A percentile compares a stretch with the other conserved stretches of the same genome.
These are phyloP conservation scores for Butorides virescens DNA, from an alignment of 2,113 vertebrate genomes.

Conservation along the genomic window DNA sequence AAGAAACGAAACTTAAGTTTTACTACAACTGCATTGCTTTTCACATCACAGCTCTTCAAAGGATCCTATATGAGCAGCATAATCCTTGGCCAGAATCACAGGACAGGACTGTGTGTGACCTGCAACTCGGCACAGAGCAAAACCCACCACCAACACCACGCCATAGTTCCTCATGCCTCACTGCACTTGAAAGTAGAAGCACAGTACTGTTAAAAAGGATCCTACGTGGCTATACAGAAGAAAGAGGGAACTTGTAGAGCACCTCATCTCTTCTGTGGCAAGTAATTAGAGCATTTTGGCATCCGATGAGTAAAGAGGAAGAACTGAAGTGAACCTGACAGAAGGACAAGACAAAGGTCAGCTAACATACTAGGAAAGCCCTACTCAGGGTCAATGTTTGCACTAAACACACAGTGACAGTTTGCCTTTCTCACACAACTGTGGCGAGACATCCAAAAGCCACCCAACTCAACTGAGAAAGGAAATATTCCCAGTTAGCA, in stretches of 20 bases:
- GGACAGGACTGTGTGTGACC: neutral
- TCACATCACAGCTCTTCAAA: neutral
- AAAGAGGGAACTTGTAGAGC: neutral
- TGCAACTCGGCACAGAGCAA: neutral
- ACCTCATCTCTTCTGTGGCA: neutral
- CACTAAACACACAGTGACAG: neutral
- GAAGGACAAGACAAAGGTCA: neutral
- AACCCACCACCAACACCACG: fast-evolving
- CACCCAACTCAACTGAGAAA: neutral
- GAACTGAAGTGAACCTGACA: neutral
- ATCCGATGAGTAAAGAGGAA: neutral
- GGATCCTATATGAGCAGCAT: neutral
- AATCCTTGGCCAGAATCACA: neutral
- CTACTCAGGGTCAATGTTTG: no score
- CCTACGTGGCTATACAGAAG: neutral
- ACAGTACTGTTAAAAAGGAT: neutral
- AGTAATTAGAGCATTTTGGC: neutral
- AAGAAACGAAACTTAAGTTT: neutral
- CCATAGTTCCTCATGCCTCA: fast-evolving
- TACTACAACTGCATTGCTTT: neutral
- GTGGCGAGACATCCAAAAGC: neutral
- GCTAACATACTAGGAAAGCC: neutral
- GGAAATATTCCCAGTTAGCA: neutral
- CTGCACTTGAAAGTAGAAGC: neutral
- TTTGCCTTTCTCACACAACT: neutral